A percentile compares a stretch with the other conserved stretches of the same genome.
phyloP scores from a whole-genome alignment of 2,113 vertebrate species.

The Ceuthmochares aereus region DNA sequence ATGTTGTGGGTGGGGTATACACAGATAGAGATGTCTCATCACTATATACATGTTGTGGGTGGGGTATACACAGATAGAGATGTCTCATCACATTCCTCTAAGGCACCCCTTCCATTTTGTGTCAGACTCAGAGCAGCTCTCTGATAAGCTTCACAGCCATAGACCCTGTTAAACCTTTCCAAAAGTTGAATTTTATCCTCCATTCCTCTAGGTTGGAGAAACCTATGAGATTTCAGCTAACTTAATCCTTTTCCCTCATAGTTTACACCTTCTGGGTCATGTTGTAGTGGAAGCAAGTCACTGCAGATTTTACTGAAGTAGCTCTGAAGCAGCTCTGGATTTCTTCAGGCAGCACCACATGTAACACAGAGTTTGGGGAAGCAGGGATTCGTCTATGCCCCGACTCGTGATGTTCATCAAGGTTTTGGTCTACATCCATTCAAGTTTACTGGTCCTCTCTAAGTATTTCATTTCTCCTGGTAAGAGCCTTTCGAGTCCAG shows the following conservation, averaged over 20 bases:
- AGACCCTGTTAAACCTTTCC: not conserved
- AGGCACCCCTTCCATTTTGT: not conserved
- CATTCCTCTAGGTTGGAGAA: not conserved
- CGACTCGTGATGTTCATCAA: not conserved
- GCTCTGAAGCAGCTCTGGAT: not conserved
- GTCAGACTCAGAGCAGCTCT: not conserved
- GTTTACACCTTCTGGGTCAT: not conserved
- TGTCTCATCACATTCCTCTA: not conserved
- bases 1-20: not conserved
- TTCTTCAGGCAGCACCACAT: not conserved
- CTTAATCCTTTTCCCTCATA: not conserved
- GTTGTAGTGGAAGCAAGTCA: not conserved
- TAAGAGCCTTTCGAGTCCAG: not conserved
- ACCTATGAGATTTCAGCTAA: not conserved
- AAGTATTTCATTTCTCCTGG: not conserved
- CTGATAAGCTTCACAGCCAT: not conserved
- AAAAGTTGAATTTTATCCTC: not conserved
- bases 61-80: not conserved
- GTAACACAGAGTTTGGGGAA: not conserved
- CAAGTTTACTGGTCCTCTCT: not conserved
- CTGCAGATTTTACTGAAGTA: not conserved
- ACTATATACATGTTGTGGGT: not conserved
- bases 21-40: not conserved
- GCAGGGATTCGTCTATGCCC: not conserved
- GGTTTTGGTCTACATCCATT: not conserved